Conservation (phyloP, 2,113 vertebrate species). For the Mormoops blainvillei region DNA sequence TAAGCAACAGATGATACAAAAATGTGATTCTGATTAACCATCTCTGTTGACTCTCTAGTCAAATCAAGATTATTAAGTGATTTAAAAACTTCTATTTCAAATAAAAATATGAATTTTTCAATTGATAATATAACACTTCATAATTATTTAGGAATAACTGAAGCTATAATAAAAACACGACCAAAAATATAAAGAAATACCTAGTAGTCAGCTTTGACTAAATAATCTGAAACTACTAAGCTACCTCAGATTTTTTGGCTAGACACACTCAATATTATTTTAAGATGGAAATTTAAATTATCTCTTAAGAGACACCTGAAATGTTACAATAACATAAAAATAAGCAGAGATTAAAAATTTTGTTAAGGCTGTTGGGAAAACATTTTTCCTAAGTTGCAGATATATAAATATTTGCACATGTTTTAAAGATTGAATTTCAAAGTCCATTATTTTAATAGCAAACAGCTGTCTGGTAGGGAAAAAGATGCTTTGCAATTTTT, state of each 20-base stretch:
- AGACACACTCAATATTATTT: background rate
- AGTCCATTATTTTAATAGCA: slow-evolving; percentile 48
- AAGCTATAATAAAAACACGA: background rate
- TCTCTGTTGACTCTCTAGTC: background rate
- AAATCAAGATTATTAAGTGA: background rate
- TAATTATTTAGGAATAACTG: background rate
- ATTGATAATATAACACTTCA: background rate
- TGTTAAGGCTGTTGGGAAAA: slow-evolving; percentile 52
- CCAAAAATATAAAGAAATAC: background rate
- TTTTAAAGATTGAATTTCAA: slow-evolving; percentile 51
- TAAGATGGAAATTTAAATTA: background rate
- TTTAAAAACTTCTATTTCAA: background rate
- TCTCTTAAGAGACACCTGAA: slow-evolving; percentile 18
- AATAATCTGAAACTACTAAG: background rate
- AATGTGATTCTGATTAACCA: background rate
- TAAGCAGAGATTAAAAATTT: slow-evolving; percentile 3
- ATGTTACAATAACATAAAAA: slow-evolving; percentile 54
- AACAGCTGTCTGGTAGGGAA: slow-evolving; percentile 27
- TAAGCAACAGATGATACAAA: background rate
- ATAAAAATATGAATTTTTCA: background rate
- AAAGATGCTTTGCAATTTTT: background rate
- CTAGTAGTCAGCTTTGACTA: background rate
- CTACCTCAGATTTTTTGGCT: background rate
- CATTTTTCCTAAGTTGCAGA: slow-evolving; percentile 38
- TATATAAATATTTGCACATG: slow-evolving; percentile 39